These are phyloP conservation scores for Spheniscus mendiculus DNA, from an alignment of 2,113 vertebrate species.

Conservation along the genomic window DNA sequence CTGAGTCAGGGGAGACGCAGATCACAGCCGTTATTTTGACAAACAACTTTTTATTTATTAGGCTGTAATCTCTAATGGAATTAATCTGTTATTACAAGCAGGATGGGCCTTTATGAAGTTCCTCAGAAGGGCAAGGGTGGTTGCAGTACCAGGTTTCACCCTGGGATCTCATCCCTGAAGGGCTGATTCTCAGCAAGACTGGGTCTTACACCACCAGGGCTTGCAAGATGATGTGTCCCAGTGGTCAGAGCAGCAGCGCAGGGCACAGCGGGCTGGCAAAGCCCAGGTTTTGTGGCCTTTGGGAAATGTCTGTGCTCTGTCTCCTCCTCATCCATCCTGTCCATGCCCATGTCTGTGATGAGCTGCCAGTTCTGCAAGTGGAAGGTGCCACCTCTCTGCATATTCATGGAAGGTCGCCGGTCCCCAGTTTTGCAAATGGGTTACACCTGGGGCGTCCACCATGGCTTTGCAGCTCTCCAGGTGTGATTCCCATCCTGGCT, in stretches of 20 bases:
- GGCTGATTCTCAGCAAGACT: background rate
- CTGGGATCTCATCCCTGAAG: background rate
- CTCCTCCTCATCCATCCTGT: background rate
- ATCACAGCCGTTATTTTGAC: background rate
- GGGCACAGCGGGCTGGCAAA: background rate
- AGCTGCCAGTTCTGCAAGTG: background rate
- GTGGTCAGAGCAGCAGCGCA: background rate
- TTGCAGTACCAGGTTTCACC: background rate
- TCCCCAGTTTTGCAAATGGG: background rate
- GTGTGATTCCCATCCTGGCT: background rate
- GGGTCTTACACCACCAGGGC: background rate
- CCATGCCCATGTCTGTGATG: background rate
- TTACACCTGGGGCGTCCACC: background rate
- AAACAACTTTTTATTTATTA: background rate
- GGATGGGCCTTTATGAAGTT: background rate
- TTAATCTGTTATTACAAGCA: background rate
- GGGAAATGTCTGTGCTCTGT: background rate
- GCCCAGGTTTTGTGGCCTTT: background rate
- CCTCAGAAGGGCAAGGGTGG: background rate
- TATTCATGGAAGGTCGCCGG: rapidly evolving
- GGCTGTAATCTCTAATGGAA: background rate
- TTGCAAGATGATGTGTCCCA: background rate
- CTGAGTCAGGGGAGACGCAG: background rate
- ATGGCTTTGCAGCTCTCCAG: background rate
- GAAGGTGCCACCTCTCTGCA: background rate